phyloP scores from a whole-genome alignment of 2,113 vertebrate species.

The Pseudopodoces humilis region DNA sequence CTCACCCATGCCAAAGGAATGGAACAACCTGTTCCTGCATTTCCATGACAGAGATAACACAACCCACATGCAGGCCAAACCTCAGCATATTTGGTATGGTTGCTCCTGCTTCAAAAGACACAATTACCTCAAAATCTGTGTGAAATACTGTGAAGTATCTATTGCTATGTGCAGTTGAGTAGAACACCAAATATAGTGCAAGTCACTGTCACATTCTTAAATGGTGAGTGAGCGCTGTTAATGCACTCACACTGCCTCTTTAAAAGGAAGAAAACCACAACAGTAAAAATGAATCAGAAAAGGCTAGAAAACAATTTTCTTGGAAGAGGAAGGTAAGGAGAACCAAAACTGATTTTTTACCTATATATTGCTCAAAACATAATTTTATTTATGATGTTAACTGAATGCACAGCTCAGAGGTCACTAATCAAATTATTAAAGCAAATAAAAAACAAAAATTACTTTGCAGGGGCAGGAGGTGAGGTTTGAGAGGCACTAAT shows the following conservation, averaged over 20 bases:
- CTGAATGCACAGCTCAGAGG: not conserved
- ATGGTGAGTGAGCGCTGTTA: not conserved
- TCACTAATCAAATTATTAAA: not conserved
- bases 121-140: not conserved
- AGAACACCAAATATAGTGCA: not conserved
- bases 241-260: not conserved
- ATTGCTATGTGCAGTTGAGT: not conserved
- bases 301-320: not conserved
- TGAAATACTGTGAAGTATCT: not conserved
- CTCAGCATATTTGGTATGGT: not conserved
- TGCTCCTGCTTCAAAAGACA: not conserved
- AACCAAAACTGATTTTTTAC: not conserved
- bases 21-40: not conserved
- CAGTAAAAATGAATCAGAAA: not conserved
- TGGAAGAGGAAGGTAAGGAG: not conserved
- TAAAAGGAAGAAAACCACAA: not conserved
- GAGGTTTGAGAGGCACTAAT: not conserved
- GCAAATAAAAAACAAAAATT: not conserved
- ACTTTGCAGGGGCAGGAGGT: not conserved
- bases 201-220: not conserved
- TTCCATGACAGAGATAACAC: not conserved
- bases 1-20: not conserved
- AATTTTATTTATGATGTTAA: not conserved
- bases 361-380: not conserved
- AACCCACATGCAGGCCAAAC: not conserved